Conservation (phyloP, 30 jellyfish, hydroid and myxozoan genomes). For the Aurelia sp. region DNA sequence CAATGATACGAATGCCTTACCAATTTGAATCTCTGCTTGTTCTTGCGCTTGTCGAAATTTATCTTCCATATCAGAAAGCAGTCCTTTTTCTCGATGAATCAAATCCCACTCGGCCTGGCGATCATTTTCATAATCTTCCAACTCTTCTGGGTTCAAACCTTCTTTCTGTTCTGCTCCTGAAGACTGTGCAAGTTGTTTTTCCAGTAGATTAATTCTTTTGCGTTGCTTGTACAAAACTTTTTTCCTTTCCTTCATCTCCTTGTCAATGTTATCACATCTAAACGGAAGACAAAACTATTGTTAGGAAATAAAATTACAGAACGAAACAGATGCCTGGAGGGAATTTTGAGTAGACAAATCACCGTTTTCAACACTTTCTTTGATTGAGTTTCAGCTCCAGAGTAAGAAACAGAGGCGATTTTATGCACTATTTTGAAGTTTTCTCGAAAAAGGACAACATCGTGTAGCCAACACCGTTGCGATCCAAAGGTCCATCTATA, state of each 20-base stretch:
- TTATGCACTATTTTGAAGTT: no score
- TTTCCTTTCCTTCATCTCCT: conserved; percentile 87
- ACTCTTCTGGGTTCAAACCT: conserved; percentile 81
- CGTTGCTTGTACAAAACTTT: conserved; percentile 88
- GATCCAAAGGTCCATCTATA: no score
- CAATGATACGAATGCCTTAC: conserved; percentile 24
- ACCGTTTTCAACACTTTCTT: no score
- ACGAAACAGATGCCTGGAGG: no score
- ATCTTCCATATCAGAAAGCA: conserved; percentile 84
- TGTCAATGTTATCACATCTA: conserved; percentile 76
- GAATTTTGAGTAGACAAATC: no score
- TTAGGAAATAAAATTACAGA: no score
- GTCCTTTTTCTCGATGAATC: conserved; percentile 80
- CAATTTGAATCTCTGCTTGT: conserved; percentile 79
- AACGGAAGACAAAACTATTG: background rate
- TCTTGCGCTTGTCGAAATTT: conserved; percentile 85
- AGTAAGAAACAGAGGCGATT: no score
- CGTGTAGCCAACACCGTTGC: no score
- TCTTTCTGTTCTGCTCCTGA: conserved; percentile 82
- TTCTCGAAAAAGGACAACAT: no score
- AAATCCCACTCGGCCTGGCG: conserved; percentile 91
- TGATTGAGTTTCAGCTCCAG: no score
- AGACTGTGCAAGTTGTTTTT: conserved; percentile 92
- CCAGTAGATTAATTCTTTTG: conserved; percentile 83
- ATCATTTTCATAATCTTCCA: conserved; percentile 87